Evolutionary conservation across 2,888 invertebrate species (phyloP).

Genomic region (Arctia plantaginis): DNA sequence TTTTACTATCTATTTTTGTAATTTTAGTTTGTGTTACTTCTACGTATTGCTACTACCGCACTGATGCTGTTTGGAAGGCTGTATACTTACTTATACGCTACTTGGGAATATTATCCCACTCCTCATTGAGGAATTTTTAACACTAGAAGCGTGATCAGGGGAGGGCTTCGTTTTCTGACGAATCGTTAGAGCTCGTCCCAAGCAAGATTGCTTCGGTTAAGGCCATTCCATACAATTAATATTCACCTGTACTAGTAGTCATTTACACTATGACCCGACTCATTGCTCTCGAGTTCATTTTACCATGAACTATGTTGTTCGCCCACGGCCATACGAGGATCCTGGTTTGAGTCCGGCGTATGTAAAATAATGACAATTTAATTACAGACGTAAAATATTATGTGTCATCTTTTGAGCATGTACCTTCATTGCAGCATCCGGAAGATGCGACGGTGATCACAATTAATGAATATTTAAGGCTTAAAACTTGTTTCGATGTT

Average conservation of each 20-base stretch:
- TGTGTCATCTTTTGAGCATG: constrained; percentile 15
- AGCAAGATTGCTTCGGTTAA: too few species aligned
- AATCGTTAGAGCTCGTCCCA: too few species aligned
- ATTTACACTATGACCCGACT: background rate
- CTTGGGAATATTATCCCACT: too few species aligned
- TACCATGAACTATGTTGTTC: constrained; percentile 18
- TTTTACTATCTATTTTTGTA: too few species aligned
- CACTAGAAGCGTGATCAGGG: too few species aligned
- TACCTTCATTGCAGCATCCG: constrained; percentile 4
- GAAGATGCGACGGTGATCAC: background rate
- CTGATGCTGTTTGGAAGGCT: too few species aligned
- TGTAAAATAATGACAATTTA: constrained; percentile 11
- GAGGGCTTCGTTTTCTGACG: too few species aligned
- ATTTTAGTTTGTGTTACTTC: too few species aligned
- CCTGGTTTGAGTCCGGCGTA: constrained; percentile 27
- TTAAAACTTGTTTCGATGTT: background rate
- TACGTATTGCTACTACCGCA: too few species aligned
- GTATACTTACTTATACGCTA: too few species aligned
- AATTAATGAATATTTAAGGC: background rate
- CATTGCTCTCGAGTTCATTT: background rate
- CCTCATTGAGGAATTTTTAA: too few species aligned
- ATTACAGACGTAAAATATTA: constrained; percentile 7
- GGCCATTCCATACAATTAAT: background rate
- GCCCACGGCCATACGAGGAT: constrained; percentile 24
- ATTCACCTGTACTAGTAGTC: background rate